Evolutionary conservation across 2,113 vertebrate genomes (phyloP).

Genomic region (Gopherus flavomarginatus): DNA sequence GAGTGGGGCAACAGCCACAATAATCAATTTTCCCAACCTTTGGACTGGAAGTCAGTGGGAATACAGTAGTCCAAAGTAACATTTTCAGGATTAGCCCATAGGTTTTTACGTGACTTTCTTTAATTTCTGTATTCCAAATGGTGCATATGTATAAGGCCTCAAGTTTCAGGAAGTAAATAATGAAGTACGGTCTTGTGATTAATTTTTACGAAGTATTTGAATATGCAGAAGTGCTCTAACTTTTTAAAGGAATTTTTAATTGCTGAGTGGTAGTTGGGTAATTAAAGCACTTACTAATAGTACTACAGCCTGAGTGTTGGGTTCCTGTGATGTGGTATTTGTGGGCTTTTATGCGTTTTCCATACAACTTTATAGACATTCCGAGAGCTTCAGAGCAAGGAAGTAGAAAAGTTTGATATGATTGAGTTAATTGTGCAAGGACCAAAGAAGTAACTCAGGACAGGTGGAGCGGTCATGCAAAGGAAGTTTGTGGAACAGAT

Average conservation of each 20-base stretch:
- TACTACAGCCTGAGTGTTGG: background rate
- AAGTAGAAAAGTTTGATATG: background rate
- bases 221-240: background rate
- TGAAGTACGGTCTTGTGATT: background rate
- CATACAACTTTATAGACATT: background rate
- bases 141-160: background rate
- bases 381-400: background rate
- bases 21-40: background rate
- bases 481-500: slow-evolving; percentile 17
- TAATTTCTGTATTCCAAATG: background rate
- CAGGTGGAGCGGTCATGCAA: slow-evolving; percentile 19
- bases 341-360: background rate
- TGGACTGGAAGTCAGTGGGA: background rate
- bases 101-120: too few species aligned
- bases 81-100: too few species aligned
- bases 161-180: background rate
- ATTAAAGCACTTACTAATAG: background rate
- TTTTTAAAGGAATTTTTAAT: background rate
- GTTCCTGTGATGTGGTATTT: background rate
- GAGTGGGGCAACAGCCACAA: background rate
- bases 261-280: background rate
- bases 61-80: background rate
- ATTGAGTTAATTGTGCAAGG: background rate
- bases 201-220: background rate
- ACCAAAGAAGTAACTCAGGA: background rate